Percentiles rank a stretch among this genome's conserved stretches.
Evolutionary conservation across 2,797 vertebrate genomes (phyloP).

Genomic region (Tympanoctomys barrerae): DNA sequence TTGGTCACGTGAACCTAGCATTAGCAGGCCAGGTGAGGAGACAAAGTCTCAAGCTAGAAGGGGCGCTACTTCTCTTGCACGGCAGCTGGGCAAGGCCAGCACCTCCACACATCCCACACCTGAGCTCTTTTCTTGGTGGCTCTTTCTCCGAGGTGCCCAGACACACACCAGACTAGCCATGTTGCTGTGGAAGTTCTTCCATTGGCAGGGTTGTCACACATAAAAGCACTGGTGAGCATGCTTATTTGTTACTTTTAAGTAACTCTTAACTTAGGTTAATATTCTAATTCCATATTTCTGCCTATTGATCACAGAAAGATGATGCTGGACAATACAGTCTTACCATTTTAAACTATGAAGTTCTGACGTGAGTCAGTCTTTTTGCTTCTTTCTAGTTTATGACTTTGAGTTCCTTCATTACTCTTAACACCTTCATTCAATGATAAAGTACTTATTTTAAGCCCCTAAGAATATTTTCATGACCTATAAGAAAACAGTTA

Average conservation of each 20-base stretch:
- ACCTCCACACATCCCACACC: too few species aligned
- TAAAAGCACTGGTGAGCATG: neutral
- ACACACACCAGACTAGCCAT: neutral
- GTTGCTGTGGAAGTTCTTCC: neutral
- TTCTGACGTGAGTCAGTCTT: neutral
- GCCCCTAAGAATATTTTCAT: constrained; percentile 14
- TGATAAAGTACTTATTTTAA: constrained; percentile 31
- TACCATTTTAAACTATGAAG: neutral
- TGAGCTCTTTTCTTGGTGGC: neutral
- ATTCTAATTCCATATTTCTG: constrained; percentile 10
- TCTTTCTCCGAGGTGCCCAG: neutral
- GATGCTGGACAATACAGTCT: neutral
- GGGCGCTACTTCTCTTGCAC: neutral
- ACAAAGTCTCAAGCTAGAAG: neutral
- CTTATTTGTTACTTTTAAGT: constrained; percentile 49
- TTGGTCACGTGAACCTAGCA: neutral
- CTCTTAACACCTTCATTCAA: constrained; percentile 40
- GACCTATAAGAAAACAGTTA: neutral
- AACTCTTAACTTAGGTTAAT: constrained; percentile 43
- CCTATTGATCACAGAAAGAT: neutral
- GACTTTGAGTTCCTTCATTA: constrained; percentile 30
- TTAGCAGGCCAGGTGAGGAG: neutral
- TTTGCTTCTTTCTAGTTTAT: constrained; percentile 17
- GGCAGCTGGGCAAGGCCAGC: neutral
- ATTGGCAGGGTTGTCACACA: neutral